phyloP scores from a whole-genome alignment of 2,113 vertebrate species.

The Grammomys surdaster region DNA sequence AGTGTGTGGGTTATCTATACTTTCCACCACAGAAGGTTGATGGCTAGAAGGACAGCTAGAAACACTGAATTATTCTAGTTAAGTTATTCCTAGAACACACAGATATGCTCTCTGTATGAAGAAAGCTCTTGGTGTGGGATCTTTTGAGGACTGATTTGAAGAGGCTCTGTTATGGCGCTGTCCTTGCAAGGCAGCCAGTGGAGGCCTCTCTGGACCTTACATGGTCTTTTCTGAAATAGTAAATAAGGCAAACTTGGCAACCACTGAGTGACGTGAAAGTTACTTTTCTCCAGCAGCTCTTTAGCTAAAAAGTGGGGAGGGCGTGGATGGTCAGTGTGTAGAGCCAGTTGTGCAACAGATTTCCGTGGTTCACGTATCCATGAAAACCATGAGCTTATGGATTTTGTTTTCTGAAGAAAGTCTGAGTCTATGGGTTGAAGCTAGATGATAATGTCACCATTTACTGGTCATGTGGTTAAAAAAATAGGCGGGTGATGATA shows the following conservation, averaged over 20 bases:
- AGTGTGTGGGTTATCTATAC: neutral
- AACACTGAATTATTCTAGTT: neutral
- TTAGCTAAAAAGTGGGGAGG: neutral
- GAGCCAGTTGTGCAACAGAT: neutral
- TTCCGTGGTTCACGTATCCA: neutral
- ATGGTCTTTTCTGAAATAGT: neutral
- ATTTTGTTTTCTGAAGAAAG: slow-evolving; percentile 42
- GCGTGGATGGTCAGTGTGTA: neutral
- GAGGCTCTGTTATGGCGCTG: neutral
- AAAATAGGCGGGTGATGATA: neutral
- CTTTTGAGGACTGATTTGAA: neutral
- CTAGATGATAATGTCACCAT: neutral
- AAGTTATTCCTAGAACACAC: neutral
- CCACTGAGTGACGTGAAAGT: neutral
- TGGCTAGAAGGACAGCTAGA: neutral
- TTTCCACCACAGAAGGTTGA: neutral
- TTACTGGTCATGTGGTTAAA: neutral
- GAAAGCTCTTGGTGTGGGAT: neutral
- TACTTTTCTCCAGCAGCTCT: neutral
- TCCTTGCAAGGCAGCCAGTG: neutral
- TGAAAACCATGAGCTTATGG: neutral
- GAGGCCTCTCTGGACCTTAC: neutral
- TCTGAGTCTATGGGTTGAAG: neutral
- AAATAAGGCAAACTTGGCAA: neutral
- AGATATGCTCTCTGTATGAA: neutral